Conservation (phyloP, 2,888 invertebrate species). For the Tenthredo livida region DNA sequence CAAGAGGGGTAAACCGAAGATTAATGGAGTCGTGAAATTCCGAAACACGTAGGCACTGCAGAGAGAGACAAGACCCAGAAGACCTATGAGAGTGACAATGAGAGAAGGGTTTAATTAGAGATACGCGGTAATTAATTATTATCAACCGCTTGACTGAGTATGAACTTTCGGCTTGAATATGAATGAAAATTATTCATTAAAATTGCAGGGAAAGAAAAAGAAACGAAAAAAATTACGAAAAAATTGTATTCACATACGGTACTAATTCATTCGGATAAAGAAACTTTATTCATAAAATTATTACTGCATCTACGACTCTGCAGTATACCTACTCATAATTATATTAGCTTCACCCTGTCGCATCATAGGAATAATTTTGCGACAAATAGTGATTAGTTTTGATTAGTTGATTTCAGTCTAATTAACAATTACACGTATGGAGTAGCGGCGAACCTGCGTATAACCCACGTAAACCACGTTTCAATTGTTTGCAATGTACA, state of each 20-base stretch:
- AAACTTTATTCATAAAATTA: too few species aligned
- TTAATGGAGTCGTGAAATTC: constrained; percentile 41
- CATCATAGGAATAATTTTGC: background rate
- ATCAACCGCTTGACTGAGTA: background rate
- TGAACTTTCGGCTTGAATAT: background rate
- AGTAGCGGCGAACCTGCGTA: background rate
- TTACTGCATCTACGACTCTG: too few species aligned
- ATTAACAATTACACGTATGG: constrained; percentile 20
- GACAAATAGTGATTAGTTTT: background rate
- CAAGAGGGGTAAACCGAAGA: constrained; percentile 12
- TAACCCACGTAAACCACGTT: background rate
- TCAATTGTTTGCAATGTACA: background rate
- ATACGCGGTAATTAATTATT: constrained; percentile 8
- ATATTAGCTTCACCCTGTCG: background rate
- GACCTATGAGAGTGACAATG: background rate
- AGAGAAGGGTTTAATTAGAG: background rate
- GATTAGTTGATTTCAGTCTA: background rate
- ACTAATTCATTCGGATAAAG: too few species aligned
- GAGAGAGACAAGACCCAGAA: background rate
- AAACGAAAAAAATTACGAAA: too few species aligned
- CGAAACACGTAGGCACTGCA: background rate
- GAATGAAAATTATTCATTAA: background rate
- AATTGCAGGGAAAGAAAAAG: too few species aligned
- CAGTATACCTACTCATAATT: too few species aligned
- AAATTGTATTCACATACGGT: too few species aligned